Base-by-base conservation (phyloP, 2,113 vertebrate species). In the Pseudopipra pipra region DNA sequence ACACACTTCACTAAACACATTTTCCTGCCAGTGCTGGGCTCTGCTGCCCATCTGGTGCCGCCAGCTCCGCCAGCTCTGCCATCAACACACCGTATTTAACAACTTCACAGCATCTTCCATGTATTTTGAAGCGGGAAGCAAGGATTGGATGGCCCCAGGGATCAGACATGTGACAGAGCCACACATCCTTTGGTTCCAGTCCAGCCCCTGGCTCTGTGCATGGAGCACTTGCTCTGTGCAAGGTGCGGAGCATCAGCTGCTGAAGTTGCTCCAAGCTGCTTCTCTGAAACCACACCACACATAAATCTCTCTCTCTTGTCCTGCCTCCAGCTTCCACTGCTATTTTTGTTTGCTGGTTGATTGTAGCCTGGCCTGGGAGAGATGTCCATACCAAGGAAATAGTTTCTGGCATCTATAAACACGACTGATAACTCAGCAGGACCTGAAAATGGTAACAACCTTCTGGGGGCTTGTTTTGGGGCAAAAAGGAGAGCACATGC, bases 1-100 rank as follows among this genome's bases (percentile, higher is more conserved):
- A 46, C 47, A 30, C 77, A 8, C 67, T 16, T 22, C 97, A 86
- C 97, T 94, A 93, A 97, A 95, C 98, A 97, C 98, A 84, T 98
- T 97, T 93, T 97, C 93, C 98, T 97, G 98, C 98, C 68, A 70
- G 97, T 87, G 97, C 94, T 97, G 92, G 11, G 91, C 96, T 96
- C 94, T 89, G 79, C 97, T 94, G 96, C 95, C 97, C 97, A 65
- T 90, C 96, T 97, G 94, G 93, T 85, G 68, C 78, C 49, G 37
- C 85, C 30, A 23, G 58, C 78, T 97, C 67, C 83, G 95, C 92
- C 96, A 95, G 56, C 83, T 91, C 87, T 82, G 87, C 95, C 97
- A 94, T 12, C 39, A 86, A 71, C 37, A 63, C 52, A 47, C 66
- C 18, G 0, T 79, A 62, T 84, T 97, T 86, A 89, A 93, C 14